A percentile compares a stretch with the other conserved stretches of the same genome.
These are phyloP conservation scores for Netelia fuscicornis DNA, from an alignment of 2,888 invertebrate species.

Conservation along the genomic window DNA sequence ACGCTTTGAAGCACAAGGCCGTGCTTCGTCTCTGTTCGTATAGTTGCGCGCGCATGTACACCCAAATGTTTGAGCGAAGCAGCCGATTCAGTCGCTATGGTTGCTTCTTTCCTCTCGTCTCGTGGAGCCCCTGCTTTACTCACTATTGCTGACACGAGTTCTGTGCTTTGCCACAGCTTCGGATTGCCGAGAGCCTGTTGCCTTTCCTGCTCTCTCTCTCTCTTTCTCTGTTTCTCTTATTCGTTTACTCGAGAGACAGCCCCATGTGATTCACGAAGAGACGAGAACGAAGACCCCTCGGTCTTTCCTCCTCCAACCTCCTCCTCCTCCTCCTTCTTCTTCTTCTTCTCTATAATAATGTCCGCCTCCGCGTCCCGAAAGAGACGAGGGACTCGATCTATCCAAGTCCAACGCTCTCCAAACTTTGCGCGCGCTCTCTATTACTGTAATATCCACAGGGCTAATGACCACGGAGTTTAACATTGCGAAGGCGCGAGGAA, in stretches of 20 bases:
- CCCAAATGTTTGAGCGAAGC: constrained; percentile 28
- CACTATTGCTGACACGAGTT: constrained; percentile 21
- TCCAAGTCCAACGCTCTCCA: constrained; percentile 51
- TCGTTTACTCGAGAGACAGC: constrained; percentile 21
- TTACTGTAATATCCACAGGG: constrained; percentile 43
- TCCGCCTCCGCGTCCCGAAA: constrained; percentile 42
- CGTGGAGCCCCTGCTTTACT: constrained; percentile 9
- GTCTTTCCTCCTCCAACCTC: constrained; percentile 34
- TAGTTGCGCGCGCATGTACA: constrained; percentile 58
- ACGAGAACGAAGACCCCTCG: constrained; percentile 40
- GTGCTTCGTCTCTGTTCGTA: background rate
- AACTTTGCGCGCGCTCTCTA: constrained; percentile 27
- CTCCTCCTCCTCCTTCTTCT: background rate
- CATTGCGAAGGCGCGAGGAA: constrained; percentile 11
- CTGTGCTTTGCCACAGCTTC: constrained; percentile 35
- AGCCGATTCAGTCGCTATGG: background rate
- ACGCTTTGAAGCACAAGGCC: constrained; percentile 53
- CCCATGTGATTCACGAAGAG: constrained; percentile 46
- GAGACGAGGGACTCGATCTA: constrained; percentile 24
- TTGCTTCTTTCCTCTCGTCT: constrained; percentile 49
- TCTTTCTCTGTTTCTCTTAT: background rate
- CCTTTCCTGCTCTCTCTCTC: constrained; percentile 10
- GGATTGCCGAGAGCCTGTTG: constrained; percentile 31
- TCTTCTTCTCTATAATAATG: constrained; percentile 2
- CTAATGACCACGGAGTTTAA: constrained; percentile 52